Evolutionary conservation across 2,797 vertebrate species (phyloP).

Genomic region (Malacoraja senta): DNA sequence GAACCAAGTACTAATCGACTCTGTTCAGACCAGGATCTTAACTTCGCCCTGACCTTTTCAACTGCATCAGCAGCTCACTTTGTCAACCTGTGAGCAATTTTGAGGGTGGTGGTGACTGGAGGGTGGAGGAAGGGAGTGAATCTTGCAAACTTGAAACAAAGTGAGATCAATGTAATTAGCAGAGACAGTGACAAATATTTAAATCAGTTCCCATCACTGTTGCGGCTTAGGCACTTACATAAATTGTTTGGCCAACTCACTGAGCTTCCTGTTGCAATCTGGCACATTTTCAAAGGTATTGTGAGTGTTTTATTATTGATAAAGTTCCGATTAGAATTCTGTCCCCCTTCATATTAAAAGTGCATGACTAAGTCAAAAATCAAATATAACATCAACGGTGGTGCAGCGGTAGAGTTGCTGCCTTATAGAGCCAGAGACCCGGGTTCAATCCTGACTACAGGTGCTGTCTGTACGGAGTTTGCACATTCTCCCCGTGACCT

Average conservation of each 20-base stretch:
- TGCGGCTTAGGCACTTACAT: neutral
- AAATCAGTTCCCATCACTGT: conserved; percentile 19
- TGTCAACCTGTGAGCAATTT: neutral
- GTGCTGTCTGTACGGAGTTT: too few relatives aligned
- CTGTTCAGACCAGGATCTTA: neutral
- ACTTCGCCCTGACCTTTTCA: neutral
- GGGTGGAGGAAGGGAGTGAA: too few relatives aligned
- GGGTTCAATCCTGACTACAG: too few relatives aligned
- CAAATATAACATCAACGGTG: neutral
- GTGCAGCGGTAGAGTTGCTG: too few relatives aligned
- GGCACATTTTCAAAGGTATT: conserved; percentile 36
- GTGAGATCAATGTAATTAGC: neutral
- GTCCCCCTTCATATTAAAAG: neutral
- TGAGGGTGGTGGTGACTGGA: too few relatives aligned
- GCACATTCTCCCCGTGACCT: too few relatives aligned
- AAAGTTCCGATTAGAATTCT: conserved; percentile 19
- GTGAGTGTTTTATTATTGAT: conserved; percentile 29
- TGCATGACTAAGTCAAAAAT: neutral
- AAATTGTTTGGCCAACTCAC: conserved; percentile 26
- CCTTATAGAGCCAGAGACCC: too few relatives aligned
- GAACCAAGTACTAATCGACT: neutral
- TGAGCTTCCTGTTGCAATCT: conserved; percentile 31
- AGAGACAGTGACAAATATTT: conserved; percentile 10
- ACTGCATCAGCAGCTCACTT: neutral
- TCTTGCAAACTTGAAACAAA: conserved; percentile 13